phyloP scores from a whole-genome alignment of 2,888 invertebrate species.

The Tanytarsus gracilentus region DNA sequence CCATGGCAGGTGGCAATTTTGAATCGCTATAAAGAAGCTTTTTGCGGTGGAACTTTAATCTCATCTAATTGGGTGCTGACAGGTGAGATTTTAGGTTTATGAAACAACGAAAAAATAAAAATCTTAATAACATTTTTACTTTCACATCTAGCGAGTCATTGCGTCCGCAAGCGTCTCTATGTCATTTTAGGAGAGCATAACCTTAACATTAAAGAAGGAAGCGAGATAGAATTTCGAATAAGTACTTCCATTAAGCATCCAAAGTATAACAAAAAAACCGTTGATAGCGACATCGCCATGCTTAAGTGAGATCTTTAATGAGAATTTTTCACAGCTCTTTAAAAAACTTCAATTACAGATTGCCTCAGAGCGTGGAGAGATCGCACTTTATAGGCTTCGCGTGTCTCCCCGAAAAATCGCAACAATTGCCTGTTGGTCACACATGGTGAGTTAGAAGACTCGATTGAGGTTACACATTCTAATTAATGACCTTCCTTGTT shows the following conservation, averaged over 20 bases:
- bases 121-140: not conserved
- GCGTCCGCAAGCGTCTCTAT: slow-evolving; percentile 64
- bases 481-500: not conserved
- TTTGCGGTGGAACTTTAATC: slow-evolving; percentile 80
- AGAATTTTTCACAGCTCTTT: not conserved
- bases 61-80: slow-evolving; percentile 72
- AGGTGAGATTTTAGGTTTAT: not conserved
- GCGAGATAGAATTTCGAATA: slow-evolving; percentile 68
- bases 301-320: slow-evolving; percentile 49
- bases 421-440: slow-evolving; percentile 47
- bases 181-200: slow-evolving; percentile 83
- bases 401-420: slow-evolving; percentile 67
- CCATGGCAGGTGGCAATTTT: slow-evolving; percentile 92
- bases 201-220: slow-evolving; percentile 60
- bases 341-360: slow-evolving; percentile 33
- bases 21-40: slow-evolving; percentile 77
- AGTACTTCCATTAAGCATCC: slow-evolving; percentile 72
- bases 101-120: not conserved
- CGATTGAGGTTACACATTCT: too few relatives aligned
- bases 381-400: slow-evolving; percentile 53
- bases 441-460: slow-evolving; percentile 35
- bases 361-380: slow-evolving; percentile 38
- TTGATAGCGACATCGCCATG: slow-evolving; percentile 87
- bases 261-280: slow-evolving; percentile 75
- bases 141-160: slow-evolving; percentile 86